Conservation (phyloP, 1,140 invertebrate species). For the Drosophila guanche region DNA sequence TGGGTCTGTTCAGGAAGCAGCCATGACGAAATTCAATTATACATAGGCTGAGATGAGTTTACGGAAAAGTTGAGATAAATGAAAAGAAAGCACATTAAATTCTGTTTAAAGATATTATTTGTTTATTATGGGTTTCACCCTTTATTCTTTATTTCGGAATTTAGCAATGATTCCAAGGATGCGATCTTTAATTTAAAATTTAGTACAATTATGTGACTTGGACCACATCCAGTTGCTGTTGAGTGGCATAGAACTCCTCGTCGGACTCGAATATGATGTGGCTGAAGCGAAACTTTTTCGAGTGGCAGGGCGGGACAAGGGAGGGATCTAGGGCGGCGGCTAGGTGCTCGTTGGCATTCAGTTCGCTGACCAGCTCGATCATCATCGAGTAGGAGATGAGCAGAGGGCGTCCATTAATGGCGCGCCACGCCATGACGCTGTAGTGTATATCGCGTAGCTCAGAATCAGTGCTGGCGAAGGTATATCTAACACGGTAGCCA, state of each 20-base stretch:
- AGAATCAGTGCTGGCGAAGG: slow-evolving; percentile 24
- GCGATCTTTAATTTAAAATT: background rate
- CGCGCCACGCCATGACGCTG: background rate
- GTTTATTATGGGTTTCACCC: too few relatives aligned
- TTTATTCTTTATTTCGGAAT: too few relatives aligned
- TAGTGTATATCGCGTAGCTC: slow-evolving; percentile 31
- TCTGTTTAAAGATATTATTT: too few relatives aligned
- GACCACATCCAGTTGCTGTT: background rate
- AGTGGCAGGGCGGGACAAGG: background rate
- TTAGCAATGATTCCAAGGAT: background rate
- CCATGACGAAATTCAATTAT: too few relatives aligned
- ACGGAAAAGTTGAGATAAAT: too few relatives aligned
- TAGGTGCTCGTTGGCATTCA: slow-evolving; percentile 40
- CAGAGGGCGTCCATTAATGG: background rate
- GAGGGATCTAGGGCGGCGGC: slow-evolving; percentile 28
- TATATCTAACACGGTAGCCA: slow-evolving; percentile 12
- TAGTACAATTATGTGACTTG: background rate
- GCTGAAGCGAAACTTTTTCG: slow-evolving; percentile 11
- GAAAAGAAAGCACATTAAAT: too few relatives aligned
- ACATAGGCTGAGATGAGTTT: too few relatives aligned
- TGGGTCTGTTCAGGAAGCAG: background rate
- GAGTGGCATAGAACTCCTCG: slow-evolving; percentile 16
- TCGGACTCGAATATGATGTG: slow-evolving; percentile 45
- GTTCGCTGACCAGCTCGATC: slow-evolving; percentile 30
- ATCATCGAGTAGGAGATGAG: slow-evolving; percentile 55